Conservation (phyloP, 2,888 invertebrate species). For the Drosophila atroscutellata region DNA sequence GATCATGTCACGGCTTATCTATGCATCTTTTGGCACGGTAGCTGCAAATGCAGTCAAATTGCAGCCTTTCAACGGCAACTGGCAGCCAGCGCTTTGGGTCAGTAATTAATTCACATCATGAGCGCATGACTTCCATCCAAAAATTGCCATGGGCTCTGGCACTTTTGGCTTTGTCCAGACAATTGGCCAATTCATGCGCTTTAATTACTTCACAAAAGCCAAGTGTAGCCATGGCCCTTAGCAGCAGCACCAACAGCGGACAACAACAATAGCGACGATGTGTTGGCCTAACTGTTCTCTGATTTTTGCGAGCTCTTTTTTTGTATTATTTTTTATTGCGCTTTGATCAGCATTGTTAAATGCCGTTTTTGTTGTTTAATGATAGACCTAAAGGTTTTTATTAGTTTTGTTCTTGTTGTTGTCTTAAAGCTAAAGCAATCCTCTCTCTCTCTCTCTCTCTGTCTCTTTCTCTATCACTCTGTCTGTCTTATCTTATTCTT, state of each 20-base stretch:
- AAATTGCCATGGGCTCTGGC: slow-evolving; percentile 37
- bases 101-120: slow-evolving; percentile 78
- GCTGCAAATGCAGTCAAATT: slow-evolving; percentile 49
- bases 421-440: slow-evolving; percentile 29
- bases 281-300: slow-evolving; percentile 62
- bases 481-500: slow-evolving; percentile 19
- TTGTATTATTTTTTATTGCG: slow-evolving; percentile 29
- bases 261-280: slow-evolving; percentile 21
- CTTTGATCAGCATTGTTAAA: slow-evolving; percentile 34
- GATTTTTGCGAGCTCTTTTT: slow-evolving; percentile 46
- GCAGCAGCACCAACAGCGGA: slow-evolving; percentile 15
- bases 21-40: slow-evolving; percentile 70
- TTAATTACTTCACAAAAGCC: slow-evolving; percentile 76
- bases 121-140: slow-evolving; percentile 38
- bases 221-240: slow-evolving; percentile 51
- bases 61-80: slow-evolving; percentile 67
- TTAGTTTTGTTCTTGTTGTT: slow-evolving; percentile 8
- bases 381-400: slow-evolving; percentile 56
- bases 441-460: not conserved
- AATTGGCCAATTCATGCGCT: slow-evolving; percentile 79
- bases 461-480: not conserved
- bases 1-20: slow-evolving; percentile 50
- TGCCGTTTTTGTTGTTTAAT: slow-evolving; percentile 58
- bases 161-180: slow-evolving; percentile 44
- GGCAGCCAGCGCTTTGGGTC: slow-evolving; percentile 71